Evolutionary conservation across 2,113 vertebrate genomes (phyloP), one percentile per base, ranked within the genome.

Genomic region (Vimba vimba): DNA sequence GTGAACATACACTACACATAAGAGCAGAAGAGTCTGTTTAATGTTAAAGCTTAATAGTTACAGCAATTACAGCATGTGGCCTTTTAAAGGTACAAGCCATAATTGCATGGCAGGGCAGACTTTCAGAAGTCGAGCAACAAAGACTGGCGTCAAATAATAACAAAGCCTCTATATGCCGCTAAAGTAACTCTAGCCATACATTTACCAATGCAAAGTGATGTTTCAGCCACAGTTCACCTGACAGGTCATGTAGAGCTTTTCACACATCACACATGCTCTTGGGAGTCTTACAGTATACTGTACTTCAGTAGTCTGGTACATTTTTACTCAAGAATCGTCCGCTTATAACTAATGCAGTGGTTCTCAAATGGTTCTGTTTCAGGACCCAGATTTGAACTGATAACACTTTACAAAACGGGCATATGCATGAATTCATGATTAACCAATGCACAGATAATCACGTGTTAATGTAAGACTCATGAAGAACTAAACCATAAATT

Each of bases 71-170:
- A 52, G 64, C 1, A 2, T 55, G 36, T 82, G 62, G 45, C 64
- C 45, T 82, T 82, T 80, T 69, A 69, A 82, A 82, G 17, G 45
- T 52, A 69, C 62, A 82, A 82, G 17, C 80, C 19, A 11, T 82
- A 36, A 82, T 55, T 52, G 45, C 62, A 15, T 21, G 4, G 17
- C 62, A 82, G 64, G 43, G 71, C 71, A 82, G 80, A 78, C 45
- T 4, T 33, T 50, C 39, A 68, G 33, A 23, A 30, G 43, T n/a
- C 50, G 2, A 47, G 60, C n/a, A 21, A 25, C 55, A 66, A 33
- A 9, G 15, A 12, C n/a, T 45, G 39, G 19, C 33, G 33, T 33
- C 77, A 60, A 60, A 79, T 59, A 79, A 79, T 79, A 79, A 79
- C 55, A 60, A 62, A 79, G 36, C 57, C 57, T 39, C 19, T 17